Percentiles rank a stretch among this genome's conserved stretches.
Evolutionary conservation across 2,888 invertebrate genomes (phyloP).

Genomic region (Pecten maximus): DNA sequence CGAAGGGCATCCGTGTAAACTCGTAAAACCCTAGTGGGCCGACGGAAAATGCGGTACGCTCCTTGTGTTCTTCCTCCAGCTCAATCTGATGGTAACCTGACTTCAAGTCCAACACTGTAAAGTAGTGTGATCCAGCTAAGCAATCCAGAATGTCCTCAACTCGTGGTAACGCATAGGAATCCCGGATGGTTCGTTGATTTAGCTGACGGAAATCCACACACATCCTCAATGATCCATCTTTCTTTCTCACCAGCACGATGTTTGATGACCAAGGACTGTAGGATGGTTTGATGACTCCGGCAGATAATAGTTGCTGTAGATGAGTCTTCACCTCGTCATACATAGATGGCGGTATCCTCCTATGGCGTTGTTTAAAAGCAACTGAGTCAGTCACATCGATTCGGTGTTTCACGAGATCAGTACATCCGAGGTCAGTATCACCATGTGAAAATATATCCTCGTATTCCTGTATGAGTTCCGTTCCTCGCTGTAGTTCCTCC

Average conservation of each 20-base stretch:
- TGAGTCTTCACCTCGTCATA: not conserved
- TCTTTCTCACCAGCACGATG: conserved; percentile 2
- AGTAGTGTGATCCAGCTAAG: too few relatives aligned
- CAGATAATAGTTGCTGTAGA: not conserved
- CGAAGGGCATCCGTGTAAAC: too few relatives aligned
- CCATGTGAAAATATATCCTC: conserved; percentile 21
- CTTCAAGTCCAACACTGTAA: not conserved
- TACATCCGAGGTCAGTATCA: conserved; percentile 7
- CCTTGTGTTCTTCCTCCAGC: conserved; percentile 42
- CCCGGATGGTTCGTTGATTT: not conserved
- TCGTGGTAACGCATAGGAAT: not conserved
- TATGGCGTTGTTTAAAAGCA: not conserved
- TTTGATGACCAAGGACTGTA: not conserved
- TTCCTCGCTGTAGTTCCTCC: not conserved
- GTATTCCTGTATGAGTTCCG: not conserved
- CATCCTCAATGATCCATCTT: not conserved
- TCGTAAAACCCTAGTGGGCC: conserved; percentile 53
- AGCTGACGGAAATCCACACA: not conserved
- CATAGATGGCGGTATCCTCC: conserved; percentile 18
- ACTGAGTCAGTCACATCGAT: not conserved
- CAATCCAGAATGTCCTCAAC: conserved; percentile 26
- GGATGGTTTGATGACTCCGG: conserved; percentile 11
- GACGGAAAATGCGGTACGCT: conserved; percentile 54
- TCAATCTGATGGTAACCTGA: conserved; percentile 14
- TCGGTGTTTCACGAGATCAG: not conserved